Percentiles rank a stretch among this genome's conserved stretches.
Evolutionary conservation across 1,140 invertebrate species (phyloP).

Genomic region (Tetranychus cinnabarinus): DNA sequence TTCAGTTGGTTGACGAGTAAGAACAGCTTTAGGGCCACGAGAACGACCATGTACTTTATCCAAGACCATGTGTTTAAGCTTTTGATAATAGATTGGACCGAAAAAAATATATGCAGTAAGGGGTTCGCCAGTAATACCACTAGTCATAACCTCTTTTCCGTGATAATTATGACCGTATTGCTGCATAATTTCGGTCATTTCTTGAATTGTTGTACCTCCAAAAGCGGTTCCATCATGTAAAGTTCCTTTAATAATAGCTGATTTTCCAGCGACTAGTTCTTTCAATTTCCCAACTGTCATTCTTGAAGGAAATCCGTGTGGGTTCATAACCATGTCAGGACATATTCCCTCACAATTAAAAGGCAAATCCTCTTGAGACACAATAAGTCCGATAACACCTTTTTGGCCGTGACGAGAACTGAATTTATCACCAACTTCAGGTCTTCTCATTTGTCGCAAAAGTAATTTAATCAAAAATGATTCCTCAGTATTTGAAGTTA

Average conservation of each 20-base stretch:
- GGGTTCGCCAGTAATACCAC: constrained; percentile 81
- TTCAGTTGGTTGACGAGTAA: constrained; percentile 93
- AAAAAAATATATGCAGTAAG: constrained; percentile 85
- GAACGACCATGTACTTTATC: constrained; percentile 98
- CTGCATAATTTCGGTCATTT: constrained; percentile 55
- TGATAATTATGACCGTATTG: constrained; percentile 82
- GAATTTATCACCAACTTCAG: constrained; percentile 97
- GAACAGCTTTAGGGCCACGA: constrained; percentile 67
- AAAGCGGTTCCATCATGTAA: constrained; percentile 93
- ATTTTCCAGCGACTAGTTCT: constrained; percentile 85
- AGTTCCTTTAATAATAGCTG: constrained; percentile 68
- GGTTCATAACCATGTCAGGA: constrained; percentile 81
- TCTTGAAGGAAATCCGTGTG: constrained; percentile 93
- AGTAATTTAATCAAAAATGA: constrained; percentile 74
- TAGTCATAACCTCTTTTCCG: constrained; percentile 95
- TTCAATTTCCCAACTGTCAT: constrained; percentile 99
- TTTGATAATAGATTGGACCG: constrained; percentile 60
- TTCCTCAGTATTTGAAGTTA: constrained; percentile 75
- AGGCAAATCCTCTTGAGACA: constrained; percentile 93
- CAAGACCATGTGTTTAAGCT: constrained; percentile 98
- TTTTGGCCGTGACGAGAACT: constrained; percentile 98
- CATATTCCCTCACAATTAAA: constrained; percentile 86
- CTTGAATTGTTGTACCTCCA: constrained; percentile 65
- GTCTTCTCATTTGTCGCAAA: constrained; percentile 69
- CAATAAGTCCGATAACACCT: constrained; percentile 61